Evolutionary conservation across 2,113 vertebrate species (phyloP).

Genomic region (Podarcis muralis): DNA sequence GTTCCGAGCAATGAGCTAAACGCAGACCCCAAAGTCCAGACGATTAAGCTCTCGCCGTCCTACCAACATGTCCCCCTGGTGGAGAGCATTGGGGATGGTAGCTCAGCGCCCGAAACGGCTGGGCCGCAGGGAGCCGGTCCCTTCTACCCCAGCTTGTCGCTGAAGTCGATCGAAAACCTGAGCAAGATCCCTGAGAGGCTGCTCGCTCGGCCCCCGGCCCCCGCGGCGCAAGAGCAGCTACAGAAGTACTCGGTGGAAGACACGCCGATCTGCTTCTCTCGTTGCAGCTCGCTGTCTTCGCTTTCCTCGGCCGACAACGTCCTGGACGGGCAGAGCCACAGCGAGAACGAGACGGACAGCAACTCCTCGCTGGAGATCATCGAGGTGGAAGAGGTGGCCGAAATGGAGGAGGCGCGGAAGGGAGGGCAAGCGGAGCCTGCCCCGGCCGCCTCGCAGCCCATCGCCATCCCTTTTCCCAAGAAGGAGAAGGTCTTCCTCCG

Average conservation of each 20-base stretch:
- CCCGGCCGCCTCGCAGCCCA: conserved; percentile 70
- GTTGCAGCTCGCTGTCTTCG: conserved; percentile 94
- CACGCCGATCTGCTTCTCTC: conserved; percentile 91
- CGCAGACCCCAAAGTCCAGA: conserved; percentile 81
- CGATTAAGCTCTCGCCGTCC: conserved; percentile 92
- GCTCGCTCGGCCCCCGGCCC: conserved; percentile 59
- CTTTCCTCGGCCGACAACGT: conserved; percentile 89
- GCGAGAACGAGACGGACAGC: conserved; percentile 83
- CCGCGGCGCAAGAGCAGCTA: conserved; percentile 80
- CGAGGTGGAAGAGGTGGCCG: conserved; percentile 84
- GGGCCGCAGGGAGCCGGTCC: rapidly evolving
- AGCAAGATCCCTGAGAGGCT: conserved; percentile 83
- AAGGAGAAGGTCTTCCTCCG: conserved; percentile 78
- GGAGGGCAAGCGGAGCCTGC: background rate
- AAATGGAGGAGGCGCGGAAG: conserved; percentile 54
- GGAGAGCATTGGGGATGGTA: conserved; percentile 76
- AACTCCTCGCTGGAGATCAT: conserved; percentile 89
- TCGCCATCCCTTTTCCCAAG: conserved; percentile 79
- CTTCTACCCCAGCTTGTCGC: conserved; percentile 40
- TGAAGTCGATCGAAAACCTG: conserved; percentile 73
- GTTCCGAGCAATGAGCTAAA: conserved; percentile 67
- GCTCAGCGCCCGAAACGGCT: rapidly evolving
- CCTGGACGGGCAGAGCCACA: conserved; percentile 85
- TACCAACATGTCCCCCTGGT: conserved; percentile 90
- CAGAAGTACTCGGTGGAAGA: conserved; percentile 91